A percentile compares a stretch with the other conserved stretches of the same genome.
phyloP scores from a whole-genome alignment of 2,797 vertebrate species.

The Babyrousa celebensis region DNA sequence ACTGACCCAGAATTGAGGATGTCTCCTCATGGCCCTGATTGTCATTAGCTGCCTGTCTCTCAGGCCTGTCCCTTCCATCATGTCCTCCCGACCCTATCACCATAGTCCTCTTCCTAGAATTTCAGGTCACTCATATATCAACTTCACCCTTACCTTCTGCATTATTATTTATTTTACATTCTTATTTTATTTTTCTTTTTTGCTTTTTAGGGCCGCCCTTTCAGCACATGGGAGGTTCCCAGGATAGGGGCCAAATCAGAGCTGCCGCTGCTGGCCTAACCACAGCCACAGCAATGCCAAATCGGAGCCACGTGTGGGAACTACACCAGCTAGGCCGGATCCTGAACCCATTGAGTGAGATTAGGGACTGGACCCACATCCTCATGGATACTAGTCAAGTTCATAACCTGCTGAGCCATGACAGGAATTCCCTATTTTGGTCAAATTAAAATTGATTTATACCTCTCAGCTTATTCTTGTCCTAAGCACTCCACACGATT shows the following conservation, averaged over 20 bases:
- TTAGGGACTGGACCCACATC: too few relatives aligned
- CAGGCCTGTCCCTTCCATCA: background rate
- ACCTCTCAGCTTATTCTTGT: conserved; percentile 12
- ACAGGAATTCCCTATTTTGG: conserved; percentile 6
- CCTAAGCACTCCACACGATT: background rate
- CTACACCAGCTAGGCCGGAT: too few relatives aligned
- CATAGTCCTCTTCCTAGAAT: background rate
- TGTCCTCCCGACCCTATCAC: background rate
- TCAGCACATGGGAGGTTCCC: too few relatives aligned
- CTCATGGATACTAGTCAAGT: too few relatives aligned
- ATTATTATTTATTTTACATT: background rate
- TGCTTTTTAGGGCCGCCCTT: too few relatives aligned
- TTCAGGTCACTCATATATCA: background rate
- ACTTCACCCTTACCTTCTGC: background rate
- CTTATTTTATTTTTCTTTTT: background rate
- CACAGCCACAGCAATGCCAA: too few relatives aligned
- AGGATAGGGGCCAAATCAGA: too few relatives aligned
- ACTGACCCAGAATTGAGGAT: background rate
- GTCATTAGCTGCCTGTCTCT: background rate
- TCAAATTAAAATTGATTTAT: background rate
- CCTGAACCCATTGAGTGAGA: too few relatives aligned
- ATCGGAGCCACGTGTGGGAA: too few relatives aligned
- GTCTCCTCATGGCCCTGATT: background rate
- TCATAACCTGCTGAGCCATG: too few relatives aligned
- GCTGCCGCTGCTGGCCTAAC: too few relatives aligned